These are phyloP conservation scores for Dicycla oo DNA, from an alignment of 2,888 invertebrate species.

Conservation along the genomic window DNA sequence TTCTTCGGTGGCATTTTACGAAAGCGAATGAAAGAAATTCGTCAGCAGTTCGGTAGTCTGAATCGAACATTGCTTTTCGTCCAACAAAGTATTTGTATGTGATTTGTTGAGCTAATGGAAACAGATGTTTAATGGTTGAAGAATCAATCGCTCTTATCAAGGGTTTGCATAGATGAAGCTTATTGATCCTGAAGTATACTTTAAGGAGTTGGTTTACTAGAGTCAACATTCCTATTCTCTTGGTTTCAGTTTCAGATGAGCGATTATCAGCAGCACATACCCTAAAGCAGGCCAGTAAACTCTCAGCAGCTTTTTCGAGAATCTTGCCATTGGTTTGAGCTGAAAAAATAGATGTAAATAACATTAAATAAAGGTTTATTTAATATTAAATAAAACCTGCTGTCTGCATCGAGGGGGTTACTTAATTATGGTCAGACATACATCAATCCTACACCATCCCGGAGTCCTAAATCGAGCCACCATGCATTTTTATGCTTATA, in stretches of 20 bases:
- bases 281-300: slow-evolving; percentile 97
- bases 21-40: slow-evolving; percentile 98
- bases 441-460: neutral
- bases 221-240: slow-evolving; percentile 98
- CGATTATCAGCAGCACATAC: slow-evolving; percentile 98
- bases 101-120: slow-evolving; percentile 97
- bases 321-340: slow-evolving; percentile 92
- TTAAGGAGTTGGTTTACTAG: slow-evolving; percentile 99
- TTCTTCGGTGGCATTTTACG: slow-evolving; percentile 95
- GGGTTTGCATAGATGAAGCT: slow-evolving; percentile 97
- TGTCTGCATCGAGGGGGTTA: neutral
- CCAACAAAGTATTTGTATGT: slow-evolving; percentile 99
- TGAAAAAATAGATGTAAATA: slow-evolving; percentile 67
- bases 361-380: neutral
- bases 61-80: slow-evolving; percentile 99
- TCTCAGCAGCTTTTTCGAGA: slow-evolving; percentile 98
- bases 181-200: slow-evolving; percentile 97
- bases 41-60: slow-evolving; percentile 98
- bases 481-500: too few relatives aligned
- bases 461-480: too few relatives aligned
- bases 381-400: too few relatives aligned
- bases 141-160: slow-evolving; percentile 99
- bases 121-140: slow-evolving; percentile 96
- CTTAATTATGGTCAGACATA: neutral
- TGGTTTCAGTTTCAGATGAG: slow-evolving; percentile 97